Percentiles rank a stretch among this genome's conserved stretches.
Evolutionary conservation across 2,888 invertebrate genomes (phyloP).

Genomic region (Plagodis dolabraria): DNA sequence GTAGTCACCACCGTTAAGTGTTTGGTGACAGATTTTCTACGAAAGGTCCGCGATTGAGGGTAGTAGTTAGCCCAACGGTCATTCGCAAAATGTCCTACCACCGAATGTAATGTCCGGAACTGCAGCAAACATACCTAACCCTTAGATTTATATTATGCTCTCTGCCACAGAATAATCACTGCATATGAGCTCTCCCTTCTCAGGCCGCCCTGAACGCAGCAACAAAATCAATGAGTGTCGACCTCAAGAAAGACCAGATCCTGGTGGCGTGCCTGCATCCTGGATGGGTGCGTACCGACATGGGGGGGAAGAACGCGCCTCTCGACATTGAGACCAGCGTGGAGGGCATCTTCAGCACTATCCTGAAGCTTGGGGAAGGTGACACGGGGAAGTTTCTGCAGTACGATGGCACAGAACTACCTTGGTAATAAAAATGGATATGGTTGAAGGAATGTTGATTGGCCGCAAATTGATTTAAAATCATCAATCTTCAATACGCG

Average conservation of each 20-base stretch:
- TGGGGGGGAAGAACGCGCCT: constrained; percentile 93
- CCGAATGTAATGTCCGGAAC: too few species aligned
- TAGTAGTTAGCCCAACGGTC: too few species aligned
- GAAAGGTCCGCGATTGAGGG: too few species aligned
- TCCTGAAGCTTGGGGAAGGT: constrained; percentile 85
- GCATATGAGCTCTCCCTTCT: too few species aligned
- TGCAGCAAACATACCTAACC: too few species aligned
- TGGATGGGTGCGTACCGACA: constrained; percentile 96
- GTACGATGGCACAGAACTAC: constrained; percentile 89
- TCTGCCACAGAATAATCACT: too few species aligned
- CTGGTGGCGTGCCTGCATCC: constrained; percentile 92
- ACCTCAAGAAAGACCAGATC: constrained; percentile 90
- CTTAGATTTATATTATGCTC: too few species aligned
- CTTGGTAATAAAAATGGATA: constrained; percentile 88
- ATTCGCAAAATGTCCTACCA: too few species aligned
- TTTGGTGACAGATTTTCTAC: too few species aligned
- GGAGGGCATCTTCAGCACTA: constrained; percentile 86
- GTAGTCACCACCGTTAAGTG: too few species aligned
- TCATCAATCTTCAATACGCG: background rate
- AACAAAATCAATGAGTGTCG: constrained; percentile 93
- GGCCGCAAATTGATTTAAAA: too few species aligned
- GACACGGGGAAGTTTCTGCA: constrained; percentile 92
- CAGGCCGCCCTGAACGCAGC: constrained; percentile 94
- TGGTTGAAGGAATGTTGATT: background rate
- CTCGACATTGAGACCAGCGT: constrained; percentile 89